Evolutionary conservation across 2,113 vertebrate species (phyloP).

Genomic region (Pelobates fuscus): DNA sequence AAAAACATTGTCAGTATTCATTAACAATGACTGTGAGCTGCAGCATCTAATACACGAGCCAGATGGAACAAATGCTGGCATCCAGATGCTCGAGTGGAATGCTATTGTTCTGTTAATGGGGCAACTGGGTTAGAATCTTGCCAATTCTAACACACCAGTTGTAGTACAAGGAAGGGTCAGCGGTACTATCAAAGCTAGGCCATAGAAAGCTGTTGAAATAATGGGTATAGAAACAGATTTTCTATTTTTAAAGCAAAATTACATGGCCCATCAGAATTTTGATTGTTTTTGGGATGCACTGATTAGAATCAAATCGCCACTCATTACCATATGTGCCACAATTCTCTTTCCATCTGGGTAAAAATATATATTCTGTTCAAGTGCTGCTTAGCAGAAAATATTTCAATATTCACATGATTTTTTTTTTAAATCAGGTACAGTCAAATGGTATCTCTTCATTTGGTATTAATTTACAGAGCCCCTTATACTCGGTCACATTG

Average conservation of each 20-base stretch:
- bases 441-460: no score
- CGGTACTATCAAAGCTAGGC: constrained; percentile 12
- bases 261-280: not conserved
- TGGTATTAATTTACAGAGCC: no score
- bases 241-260: not conserved
- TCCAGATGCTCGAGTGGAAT: constrained; percentile 37
- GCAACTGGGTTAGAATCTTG: constrained; percentile 6
- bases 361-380: no score
- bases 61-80: constrained; percentile 32
- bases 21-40: constrained; percentile 35
- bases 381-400: no score
- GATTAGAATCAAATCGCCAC: no score
- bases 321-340: no score
- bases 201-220: constrained; percentile 9
- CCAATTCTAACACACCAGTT: constrained; percentile 23
- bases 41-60: constrained; percentile 8
- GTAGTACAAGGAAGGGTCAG: constrained; percentile 26
- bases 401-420: no score
- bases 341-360: no score
- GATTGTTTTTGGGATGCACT: not conserved
- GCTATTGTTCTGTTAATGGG: constrained; percentile 36
- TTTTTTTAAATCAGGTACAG: no score
- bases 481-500: no score
- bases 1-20: constrained; percentile 44
- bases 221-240: not conserved